Conservation (phyloP, 2,113 vertebrate genomes). For the Otocyon megalotis region DNA sequence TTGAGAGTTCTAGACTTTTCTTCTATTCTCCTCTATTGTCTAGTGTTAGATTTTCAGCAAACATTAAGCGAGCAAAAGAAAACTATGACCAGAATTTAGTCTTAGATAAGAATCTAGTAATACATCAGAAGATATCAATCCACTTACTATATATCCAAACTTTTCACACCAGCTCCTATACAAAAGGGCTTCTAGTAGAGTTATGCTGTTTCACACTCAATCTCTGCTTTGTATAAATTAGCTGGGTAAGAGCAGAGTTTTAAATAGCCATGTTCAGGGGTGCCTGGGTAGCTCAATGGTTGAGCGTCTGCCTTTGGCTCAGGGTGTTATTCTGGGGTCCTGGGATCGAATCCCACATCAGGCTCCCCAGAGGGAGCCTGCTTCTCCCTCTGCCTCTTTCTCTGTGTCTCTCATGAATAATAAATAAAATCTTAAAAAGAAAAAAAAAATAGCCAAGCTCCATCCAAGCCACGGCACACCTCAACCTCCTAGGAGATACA, state of each 20-base stretch:
- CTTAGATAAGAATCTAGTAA: background rate
- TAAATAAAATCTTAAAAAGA: too few species aligned
- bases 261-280: background rate
- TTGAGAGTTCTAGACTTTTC: conserved; percentile 24
- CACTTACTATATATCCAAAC: background rate
- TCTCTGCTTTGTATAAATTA: background rate
- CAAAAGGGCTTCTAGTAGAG: background rate
- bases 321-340: too few species aligned
- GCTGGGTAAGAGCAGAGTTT: background rate
- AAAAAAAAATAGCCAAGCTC: too few species aligned
- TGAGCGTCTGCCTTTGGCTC: too few species aligned
- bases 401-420: too few species aligned
- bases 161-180: background rate
- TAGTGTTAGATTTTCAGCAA: background rate
- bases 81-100: background rate
- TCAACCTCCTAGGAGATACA: background rate
- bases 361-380: too few species aligned
- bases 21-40: background rate
- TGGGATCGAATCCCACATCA: too few species aligned
- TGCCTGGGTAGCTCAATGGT: too few species aligned
- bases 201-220: background rate
- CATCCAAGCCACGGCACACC: background rate
- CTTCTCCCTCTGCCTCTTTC: too few species aligned
- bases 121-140: background rate
- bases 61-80: background rate